phyloP scores from a whole-genome alignment of 2,888 invertebrate species.

The Zygothrica quintamaculata region DNA sequence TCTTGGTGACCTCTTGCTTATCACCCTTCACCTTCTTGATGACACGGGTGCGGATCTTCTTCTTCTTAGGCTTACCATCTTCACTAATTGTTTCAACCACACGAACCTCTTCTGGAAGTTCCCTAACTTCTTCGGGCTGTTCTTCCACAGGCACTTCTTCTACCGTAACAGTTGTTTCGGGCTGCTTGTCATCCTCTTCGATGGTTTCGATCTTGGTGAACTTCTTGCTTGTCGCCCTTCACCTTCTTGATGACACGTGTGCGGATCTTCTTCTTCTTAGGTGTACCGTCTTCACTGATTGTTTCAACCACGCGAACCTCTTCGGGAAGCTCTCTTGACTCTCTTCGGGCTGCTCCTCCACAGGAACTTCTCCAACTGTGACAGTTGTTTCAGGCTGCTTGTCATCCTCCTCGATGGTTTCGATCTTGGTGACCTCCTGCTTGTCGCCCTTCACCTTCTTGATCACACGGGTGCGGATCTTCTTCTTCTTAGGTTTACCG shows the following conservation, averaged over 20 bases:
- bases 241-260: conserved; percentile 39
- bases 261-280: conserved; percentile 37
- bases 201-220: conserved; percentile 46
- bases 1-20: conserved; percentile 60
- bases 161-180: conserved; percentile 36
- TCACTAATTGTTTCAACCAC: conserved; percentile 41
- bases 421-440: conserved; percentile 39
- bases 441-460: conserved; percentile 41
- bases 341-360: conserved; percentile 26
- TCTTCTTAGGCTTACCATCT: conserved; percentile 48
- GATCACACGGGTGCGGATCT: conserved; percentile 35
- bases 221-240: conserved; percentile 37
- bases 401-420: conserved; percentile 38
- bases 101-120: conserved; percentile 44
- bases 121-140: conserved; percentile 21
- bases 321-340: conserved; percentile 37
- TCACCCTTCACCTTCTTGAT: conserved; percentile 56
- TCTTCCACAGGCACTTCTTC: conserved; percentile 30
- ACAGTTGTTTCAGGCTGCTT: conserved; percentile 42
- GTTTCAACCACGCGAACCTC: conserved; percentile 36
- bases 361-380: conserved; percentile 34
- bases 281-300: conserved; percentile 35
- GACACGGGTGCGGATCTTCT: conserved; percentile 51
- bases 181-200: conserved; percentile 43
- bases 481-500: conserved; percentile 34